These are phyloP conservation scores for Meandrina meandrites DNA, from an alignment of 92 coral and sea anemone species.

Conservation along the genomic window DNA sequence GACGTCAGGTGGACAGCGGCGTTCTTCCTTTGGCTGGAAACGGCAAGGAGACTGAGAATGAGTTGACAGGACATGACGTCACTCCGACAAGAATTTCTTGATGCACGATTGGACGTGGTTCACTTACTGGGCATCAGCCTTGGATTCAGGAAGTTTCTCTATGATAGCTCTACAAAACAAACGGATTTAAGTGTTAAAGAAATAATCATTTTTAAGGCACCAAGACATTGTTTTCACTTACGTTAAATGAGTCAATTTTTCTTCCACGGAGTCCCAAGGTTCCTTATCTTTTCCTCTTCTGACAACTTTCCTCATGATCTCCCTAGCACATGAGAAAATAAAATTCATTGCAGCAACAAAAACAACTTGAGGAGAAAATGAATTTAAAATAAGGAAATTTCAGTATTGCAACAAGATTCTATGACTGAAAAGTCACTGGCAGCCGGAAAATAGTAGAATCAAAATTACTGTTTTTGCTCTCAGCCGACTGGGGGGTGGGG, in stretches of 20 bases:
- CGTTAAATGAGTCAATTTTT: conserved; percentile 17
- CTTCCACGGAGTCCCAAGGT: conserved; percentile 16
- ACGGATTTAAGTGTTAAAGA: not conserved
- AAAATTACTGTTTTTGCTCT: too few relatives aligned
- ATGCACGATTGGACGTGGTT: not conserved
- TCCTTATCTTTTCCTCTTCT: conserved; percentile 20
- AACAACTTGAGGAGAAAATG: not conserved
- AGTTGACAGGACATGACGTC: not conserved
- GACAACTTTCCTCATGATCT: conserved; percentile 37
- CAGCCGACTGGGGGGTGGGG: too few relatives aligned
- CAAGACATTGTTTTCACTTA: not conserved
- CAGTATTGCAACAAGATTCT: not conserved
- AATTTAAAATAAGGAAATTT: not conserved
- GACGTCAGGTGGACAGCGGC: too few relatives aligned
- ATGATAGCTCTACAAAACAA: conserved; percentile 12
- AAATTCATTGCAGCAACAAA: not conserved
- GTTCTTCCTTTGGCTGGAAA: not conserved
- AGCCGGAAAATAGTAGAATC: too few relatives aligned
- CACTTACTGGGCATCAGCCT: not conserved
- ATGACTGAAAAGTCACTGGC: too few relatives aligned
- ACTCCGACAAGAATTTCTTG: not conserved
- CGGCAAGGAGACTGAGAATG: not conserved
- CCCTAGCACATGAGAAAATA: not conserved
- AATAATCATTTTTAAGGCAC: not conserved
- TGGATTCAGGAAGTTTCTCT: not conserved